phyloP scores from a whole-genome alignment of 2,797 vertebrate genomes.

The Acestrorhynchus altus region DNA sequence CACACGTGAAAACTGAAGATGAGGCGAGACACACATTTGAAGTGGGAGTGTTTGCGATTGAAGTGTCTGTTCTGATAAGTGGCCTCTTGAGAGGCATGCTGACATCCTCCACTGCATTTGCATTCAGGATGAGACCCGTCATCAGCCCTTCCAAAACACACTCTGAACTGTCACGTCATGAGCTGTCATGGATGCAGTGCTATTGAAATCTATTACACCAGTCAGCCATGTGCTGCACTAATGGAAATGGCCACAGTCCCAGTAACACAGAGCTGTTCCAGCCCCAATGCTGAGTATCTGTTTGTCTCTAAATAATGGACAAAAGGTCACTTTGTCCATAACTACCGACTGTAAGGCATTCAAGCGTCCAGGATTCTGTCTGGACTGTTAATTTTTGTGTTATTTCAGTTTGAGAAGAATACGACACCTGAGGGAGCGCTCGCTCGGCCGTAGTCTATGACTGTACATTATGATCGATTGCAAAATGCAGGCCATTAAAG shows the following conservation, averaged over 20 bases:
- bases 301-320: slow-evolving; percentile 53
- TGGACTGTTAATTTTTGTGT: slow-evolving; percentile 65
- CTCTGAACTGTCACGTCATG: slow-evolving; percentile 18
- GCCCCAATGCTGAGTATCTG: slow-evolving; percentile 28
- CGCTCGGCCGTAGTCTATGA: background rate
- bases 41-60: slow-evolving; percentile 25
- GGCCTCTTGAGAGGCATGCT: slow-evolving; percentile 28
- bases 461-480: background rate
- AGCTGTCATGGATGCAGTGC: slow-evolving; percentile 11
- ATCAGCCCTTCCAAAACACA: slow-evolving; percentile 9
- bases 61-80: slow-evolving; percentile 38
- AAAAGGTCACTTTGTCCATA: slow-evolving; percentile 65
- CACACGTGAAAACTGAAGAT: background rate
- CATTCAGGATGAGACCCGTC: slow-evolving; percentile 7
- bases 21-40: background rate
- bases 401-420: slow-evolving; percentile 53
- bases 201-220: slow-evolving; percentile 30
- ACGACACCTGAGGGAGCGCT: slow-evolving; percentile 9
- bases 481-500: slow-evolving; percentile 5
- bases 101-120: slow-evolving; percentile 5
- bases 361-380: slow-evolving; percentile 57
- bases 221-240: slow-evolving; percentile 28
- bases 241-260: slow-evolving; percentile 41
- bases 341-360: slow-evolving; percentile 64
- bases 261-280: slow-evolving; percentile 32